Evolutionary conservation across 2,888 invertebrate species (phyloP).

Genomic region (Noctuana brunneofusca): DNA sequence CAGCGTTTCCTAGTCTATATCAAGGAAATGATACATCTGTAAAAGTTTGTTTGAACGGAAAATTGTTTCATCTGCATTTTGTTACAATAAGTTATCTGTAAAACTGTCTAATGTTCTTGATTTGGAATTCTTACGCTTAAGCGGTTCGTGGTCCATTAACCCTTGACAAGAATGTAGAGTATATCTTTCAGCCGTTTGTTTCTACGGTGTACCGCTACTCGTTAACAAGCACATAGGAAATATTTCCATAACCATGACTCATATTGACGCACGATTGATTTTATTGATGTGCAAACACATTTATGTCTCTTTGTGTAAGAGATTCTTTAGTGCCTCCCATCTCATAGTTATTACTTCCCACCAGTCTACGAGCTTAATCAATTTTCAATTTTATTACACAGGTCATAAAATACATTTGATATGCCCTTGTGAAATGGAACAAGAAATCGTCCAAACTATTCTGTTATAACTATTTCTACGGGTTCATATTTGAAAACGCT

Average conservation of each 20-base stretch:
- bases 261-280: constrained; percentile 59
- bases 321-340: constrained; percentile 51
- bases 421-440: constrained; percentile 7
- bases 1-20: too few species aligned
- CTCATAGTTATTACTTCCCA: constrained; percentile 41
- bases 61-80: too few species aligned
- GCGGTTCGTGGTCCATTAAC: constrained; percentile 2
- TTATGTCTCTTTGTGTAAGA: constrained; percentile 60
- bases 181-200: constrained; percentile 13
- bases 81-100: too few species aligned
- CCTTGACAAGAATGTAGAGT: constrained; percentile 3
- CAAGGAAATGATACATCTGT: too few species aligned
- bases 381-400: constrained; percentile 18
- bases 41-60: too few species aligned
- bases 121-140: background rate
- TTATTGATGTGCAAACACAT: constrained; percentile 66
- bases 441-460: constrained; percentile 14
- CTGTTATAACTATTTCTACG: constrained; percentile 26
- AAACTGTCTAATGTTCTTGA: background rate
- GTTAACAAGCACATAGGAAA: constrained; percentile 34
- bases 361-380: constrained; percentile 5
- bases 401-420: constrained; percentile 5
- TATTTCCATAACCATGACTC: constrained; percentile 45
- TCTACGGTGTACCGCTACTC: constrained; percentile 26
- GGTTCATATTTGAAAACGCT: constrained; percentile 25